Evolutionary conservation across 2,888 invertebrate genomes (phyloP).

Genomic region (Polydrusus cervinus): DNA sequence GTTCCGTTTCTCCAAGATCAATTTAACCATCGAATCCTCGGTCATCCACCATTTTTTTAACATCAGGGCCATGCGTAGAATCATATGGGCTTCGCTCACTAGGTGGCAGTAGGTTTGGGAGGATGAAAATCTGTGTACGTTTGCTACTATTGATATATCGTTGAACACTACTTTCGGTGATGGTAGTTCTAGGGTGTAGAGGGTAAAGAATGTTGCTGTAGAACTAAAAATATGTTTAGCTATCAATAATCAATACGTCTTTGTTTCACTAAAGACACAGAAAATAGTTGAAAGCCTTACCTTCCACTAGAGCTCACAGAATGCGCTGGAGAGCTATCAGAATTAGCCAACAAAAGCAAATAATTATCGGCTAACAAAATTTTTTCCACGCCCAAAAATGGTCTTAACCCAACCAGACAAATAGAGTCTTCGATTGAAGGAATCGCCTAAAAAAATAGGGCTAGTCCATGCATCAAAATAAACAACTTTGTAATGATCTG

Average conservation of each 20-base stretch:
- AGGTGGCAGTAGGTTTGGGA: constrained; percentile 82
- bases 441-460: constrained; percentile 69
- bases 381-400: constrained; percentile 78
- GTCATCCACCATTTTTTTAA: constrained; percentile 66
- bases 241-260: too few relatives aligned
- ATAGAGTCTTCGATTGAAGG: constrained; percentile 77
- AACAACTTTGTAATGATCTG: background rate
- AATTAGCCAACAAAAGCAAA: constrained; percentile 75
- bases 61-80: constrained; percentile 74
- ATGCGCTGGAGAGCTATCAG: constrained; percentile 74
- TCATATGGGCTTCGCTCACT: constrained; percentile 82
- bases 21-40: constrained; percentile 65
- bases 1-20: constrained; percentile 60
- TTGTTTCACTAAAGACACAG: too few relatives aligned
- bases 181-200: constrained; percentile 82
- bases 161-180: constrained; percentile 78
- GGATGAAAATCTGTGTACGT: constrained; percentile 77
- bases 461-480: background rate
- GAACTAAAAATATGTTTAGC: constrained; percentile 65
- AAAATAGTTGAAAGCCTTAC: too few relatives aligned
- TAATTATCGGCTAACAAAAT: constrained; percentile 72
- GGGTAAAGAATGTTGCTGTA: constrained; percentile 76
- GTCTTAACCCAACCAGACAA: constrained; percentile 79
- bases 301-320: constrained; percentile 69
- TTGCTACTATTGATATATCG: constrained; percentile 81